phyloP scores from a whole-genome alignment of 2,888 invertebrate genomes.

The Lordiphosa andalusiaca region DNA sequence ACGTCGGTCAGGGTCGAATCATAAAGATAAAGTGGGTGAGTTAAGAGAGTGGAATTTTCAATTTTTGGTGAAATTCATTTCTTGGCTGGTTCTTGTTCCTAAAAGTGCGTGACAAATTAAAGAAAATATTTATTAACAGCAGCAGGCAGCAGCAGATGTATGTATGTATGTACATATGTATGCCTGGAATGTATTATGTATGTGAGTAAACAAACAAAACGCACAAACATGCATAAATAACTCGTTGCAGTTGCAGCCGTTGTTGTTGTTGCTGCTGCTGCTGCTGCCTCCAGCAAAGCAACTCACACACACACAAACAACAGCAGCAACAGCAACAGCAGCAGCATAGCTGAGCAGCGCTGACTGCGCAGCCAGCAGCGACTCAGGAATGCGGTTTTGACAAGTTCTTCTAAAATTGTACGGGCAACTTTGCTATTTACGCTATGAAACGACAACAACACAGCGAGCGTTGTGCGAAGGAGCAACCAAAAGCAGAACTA shows the following conservation, averaged over 20 bases:
- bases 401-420: conserved; percentile 80
- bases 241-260: conserved; percentile 68
- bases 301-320: conserved; percentile 38
- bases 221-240: conserved; percentile 73
- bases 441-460: conserved; percentile 67
- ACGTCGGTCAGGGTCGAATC: conserved; percentile 41
- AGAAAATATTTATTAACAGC: conserved; percentile 35
- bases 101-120: conserved; percentile 20
- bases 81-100: conserved; percentile 27
- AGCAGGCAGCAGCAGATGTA: conserved; percentile 37
- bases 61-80: conserved; percentile 9
- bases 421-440: conserved; percentile 78
- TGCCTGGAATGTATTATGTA: conserved; percentile 27
- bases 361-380: conserved; percentile 57
- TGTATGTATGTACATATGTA: conserved; percentile 13
- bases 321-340: conserved; percentile 9
- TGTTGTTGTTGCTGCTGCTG: conserved; percentile 32
- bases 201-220: conserved; percentile 71
- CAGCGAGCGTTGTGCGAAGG: conserved; percentile 64
- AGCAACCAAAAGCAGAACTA: conserved; percentile 72
- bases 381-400: conserved; percentile 78
- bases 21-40: conserved; percentile 31
- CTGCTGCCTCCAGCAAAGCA: conserved; percentile 69
- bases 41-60: conserved; percentile 5
- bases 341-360: conserved; percentile 1